Base-by-base conservation (phyloP, 2,113 vertebrate species). In the Verasper variegatus region DNA sequence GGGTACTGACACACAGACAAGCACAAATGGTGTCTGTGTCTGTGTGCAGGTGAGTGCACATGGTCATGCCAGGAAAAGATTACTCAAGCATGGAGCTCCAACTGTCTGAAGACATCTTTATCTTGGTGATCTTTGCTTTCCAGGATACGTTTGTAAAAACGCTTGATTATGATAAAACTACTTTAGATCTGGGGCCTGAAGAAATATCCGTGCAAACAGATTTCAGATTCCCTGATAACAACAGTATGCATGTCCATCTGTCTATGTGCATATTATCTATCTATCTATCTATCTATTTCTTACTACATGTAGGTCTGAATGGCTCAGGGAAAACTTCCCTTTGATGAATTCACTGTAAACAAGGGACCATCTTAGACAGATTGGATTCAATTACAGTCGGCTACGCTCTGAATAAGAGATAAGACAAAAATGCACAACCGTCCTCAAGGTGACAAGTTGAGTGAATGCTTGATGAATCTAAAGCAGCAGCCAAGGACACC, bases 361-460 rank as follows among this genome's bases (percentile, higher is more conserved):
- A 88, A 82, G 65, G 83, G 76, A 78, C 58, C 80, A 78, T 86
- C 83, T 91, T 74, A 83, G 60, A 79, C 65, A 81, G 82, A 91
- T 84, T 91, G 82, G 84, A 88, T 91, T 88, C 64, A 81, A 88
- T 88, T 83, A 87, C 73, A 82, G 75, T 86, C 68, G 70, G 78
- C 81, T 77, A 83, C 65, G 69, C 61, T 89, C 78, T 80, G 84
- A 89, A 83, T 83, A 86, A 86, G 85, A 84, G 84, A 90, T 90
- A 87, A 86, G 78, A 83, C 82, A 73, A 74, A 90, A 89, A 89
- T 78, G 88, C 79, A 88, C 84, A 87, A 89, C 73, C 14, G 24
- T 81, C 88, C 74, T 89, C 75, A 90, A 91, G 86, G 90, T 92
- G 92, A 88, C 84, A 86, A 91, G 84, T 76, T 82, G 84, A 88